phyloP scores from a whole-genome alignment of 2,888 invertebrate species.

The Tryphoninae sp. region DNA sequence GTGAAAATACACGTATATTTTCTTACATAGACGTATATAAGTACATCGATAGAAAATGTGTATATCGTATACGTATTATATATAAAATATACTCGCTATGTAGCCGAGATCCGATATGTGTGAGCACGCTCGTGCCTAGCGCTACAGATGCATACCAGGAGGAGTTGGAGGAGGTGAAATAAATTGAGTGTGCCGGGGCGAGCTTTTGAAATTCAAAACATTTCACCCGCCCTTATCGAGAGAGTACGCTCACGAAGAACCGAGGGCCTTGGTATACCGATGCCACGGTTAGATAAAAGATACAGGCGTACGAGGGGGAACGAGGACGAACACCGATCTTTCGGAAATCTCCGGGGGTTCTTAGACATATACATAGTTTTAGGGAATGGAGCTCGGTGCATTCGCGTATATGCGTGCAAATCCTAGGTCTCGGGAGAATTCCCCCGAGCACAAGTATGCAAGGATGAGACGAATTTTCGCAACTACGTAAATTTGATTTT shows the following conservation, averaged over 20 bases:
- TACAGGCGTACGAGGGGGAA: constrained; percentile 1
- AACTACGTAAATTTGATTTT: neutral
- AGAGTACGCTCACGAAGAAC: constrained; percentile 20
- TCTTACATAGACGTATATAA: constrained; percentile 7
- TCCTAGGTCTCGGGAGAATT: neutral
- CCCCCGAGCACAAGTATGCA: neutral
- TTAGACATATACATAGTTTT: constrained; percentile 3
- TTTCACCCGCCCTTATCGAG: constrained; percentile 48
- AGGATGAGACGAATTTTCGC: neutral
- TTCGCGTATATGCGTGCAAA: constrained; percentile 8
- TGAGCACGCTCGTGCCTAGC: constrained; percentile 14
- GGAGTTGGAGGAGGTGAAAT: constrained; percentile 59
- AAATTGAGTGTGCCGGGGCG: constrained; percentile 59
- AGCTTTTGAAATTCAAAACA: constrained; percentile 63
- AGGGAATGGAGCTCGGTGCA: constrained; percentile 2
- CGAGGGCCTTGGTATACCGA: constrained; percentile 19
- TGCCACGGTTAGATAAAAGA: constrained; percentile 40
- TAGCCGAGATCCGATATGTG: constrained; percentile 43
- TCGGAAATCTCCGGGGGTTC: constrained; percentile 45
- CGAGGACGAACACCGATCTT: constrained; percentile 27
- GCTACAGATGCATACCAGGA: neutral
- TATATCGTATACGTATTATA: constrained; percentile 14
- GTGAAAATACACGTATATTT: constrained; percentile 44
- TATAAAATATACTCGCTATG: constrained; percentile 28
- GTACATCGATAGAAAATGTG: constrained; percentile 2